Evolutionary conservation across 2,113 vertebrate genomes (phyloP).

Genomic region (Mirza zaza): DNA sequence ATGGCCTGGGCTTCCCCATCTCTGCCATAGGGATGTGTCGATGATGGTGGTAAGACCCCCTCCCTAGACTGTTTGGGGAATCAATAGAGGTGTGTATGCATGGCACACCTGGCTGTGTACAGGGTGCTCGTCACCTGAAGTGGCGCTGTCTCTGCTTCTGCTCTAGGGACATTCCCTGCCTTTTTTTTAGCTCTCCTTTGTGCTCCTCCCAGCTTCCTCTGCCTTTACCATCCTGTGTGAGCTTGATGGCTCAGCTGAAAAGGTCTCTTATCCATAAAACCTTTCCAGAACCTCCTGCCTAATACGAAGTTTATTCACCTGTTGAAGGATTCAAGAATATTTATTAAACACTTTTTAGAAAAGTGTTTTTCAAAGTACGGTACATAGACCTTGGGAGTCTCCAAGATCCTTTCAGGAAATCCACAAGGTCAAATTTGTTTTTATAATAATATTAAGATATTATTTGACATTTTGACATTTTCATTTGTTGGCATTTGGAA

Average conservation of each 20-base stretch:
- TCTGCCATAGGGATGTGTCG: background rate
- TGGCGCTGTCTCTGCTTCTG: background rate
- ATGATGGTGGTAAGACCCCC: background rate
- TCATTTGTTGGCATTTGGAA: background rate
- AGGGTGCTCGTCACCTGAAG: background rate
- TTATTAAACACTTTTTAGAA: background rate
- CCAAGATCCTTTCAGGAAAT: background rate
- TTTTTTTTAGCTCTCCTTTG: background rate
- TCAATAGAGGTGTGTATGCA: accelerated
- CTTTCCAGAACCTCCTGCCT: background rate
- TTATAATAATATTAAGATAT: background rate
- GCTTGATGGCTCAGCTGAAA: background rate
- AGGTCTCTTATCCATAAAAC: background rate
- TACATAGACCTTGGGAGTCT: background rate
- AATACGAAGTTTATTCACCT: background rate
- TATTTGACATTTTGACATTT: background rate
- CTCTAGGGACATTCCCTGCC: background rate
- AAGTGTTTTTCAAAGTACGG: background rate
- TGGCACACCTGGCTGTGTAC: background rate
- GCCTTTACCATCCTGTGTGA: background rate
- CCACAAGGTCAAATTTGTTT: background rate
- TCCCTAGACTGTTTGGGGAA: background rate
- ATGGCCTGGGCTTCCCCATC: background rate
- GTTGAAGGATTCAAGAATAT: background rate
- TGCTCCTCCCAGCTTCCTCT: background rate